phyloP scores from a whole-genome alignment of 2,797 vertebrate species.

The Numenius phaeopus region DNA sequence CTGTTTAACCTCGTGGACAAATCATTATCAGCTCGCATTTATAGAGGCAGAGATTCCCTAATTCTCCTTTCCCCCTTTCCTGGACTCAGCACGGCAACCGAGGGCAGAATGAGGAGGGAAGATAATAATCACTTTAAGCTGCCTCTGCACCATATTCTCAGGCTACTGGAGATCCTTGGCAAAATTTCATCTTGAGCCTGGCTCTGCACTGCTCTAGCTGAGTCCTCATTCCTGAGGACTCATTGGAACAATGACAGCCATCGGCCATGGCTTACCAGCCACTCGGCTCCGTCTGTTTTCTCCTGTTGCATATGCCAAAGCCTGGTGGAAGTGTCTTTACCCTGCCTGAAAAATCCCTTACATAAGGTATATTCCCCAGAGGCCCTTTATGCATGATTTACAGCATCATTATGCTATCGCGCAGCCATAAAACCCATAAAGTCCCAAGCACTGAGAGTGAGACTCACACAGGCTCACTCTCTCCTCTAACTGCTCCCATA shows the following conservation, averaged over 20 bases:
- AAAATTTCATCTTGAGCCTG: conserved; percentile 7
- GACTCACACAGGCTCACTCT: not conserved
- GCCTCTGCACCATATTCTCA: conserved; percentile 51
- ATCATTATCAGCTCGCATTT: conserved; percentile 37
- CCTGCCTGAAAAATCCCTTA: conserved; percentile 44
- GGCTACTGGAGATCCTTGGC: conserved; percentile 49
- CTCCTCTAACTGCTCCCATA: not conserved
- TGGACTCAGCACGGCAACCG: conserved; percentile 7
- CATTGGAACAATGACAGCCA: not conserved
- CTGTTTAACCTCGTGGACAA: conserved; percentile 52
- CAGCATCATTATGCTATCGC: conserved; percentile 35
- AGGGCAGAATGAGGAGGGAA: conserved; percentile 17
- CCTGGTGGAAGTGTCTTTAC: conserved; percentile 37
- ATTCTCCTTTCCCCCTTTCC: conserved; percentile 34
- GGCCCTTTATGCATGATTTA: conserved; percentile 64
- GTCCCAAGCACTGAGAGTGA: conserved; percentile 32
- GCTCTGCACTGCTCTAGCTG: not conserved
- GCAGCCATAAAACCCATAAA: conserved; percentile 34
- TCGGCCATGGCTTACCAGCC: conserved; percentile 28
- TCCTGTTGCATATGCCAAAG: conserved; percentile 31
- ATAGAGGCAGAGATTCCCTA: not conserved
- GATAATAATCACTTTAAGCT: conserved; percentile 49
- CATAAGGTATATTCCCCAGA: conserved; percentile 31
- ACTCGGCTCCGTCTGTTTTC: not conserved
- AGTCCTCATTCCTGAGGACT: not conserved